phyloP scores from a whole-genome alignment of 2,888 invertebrate genomes.

The Psococerastis gibbosa region DNA sequence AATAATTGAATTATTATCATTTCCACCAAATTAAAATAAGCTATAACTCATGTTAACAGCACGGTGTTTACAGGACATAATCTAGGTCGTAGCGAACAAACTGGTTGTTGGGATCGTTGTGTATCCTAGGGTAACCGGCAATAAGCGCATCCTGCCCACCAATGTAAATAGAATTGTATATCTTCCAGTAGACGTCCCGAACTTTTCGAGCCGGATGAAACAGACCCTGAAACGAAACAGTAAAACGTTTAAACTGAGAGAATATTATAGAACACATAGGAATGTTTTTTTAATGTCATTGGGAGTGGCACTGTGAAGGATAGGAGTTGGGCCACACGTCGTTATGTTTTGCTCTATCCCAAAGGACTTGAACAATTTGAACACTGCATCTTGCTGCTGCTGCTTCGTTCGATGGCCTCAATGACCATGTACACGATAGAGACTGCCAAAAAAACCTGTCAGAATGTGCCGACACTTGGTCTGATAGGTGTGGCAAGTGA shows the following conservation, averaged over 20 bases:
- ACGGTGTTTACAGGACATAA: conserved; percentile 68
- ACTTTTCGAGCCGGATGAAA: conserved; percentile 99
- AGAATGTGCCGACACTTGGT: neutral
- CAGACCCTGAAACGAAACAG: conserved; percentile 53
- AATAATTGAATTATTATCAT: too few relatives aligned
- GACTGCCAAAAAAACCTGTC: too few relatives aligned
- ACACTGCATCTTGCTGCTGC: too few relatives aligned
- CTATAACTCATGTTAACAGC: too few relatives aligned
- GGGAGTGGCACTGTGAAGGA: too few relatives aligned
- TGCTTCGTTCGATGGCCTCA: too few relatives aligned
- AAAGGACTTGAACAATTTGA: too few relatives aligned
- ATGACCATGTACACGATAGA: too few relatives aligned
- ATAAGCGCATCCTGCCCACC: conserved; percentile 97
- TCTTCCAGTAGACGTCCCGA: conserved; percentile 99
- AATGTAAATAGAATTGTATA: conserved; percentile 97
- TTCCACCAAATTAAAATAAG: too few relatives aligned
- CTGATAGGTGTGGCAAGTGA: neutral
- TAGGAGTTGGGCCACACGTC: too few relatives aligned
- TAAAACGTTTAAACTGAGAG: neutral
- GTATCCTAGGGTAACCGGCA: conserved; percentile 91
- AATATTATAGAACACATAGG: neutral
- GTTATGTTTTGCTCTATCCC: too few relatives aligned
- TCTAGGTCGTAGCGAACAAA: conserved; percentile 87
- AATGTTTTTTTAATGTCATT: too few relatives aligned
- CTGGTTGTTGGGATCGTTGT: conserved; percentile 87